These are phyloP conservation scores for Lepidocolaptes lacrymiger DNA, from an alignment of 2,797 vertebrate genomes.

Conservation along the genomic window DNA sequence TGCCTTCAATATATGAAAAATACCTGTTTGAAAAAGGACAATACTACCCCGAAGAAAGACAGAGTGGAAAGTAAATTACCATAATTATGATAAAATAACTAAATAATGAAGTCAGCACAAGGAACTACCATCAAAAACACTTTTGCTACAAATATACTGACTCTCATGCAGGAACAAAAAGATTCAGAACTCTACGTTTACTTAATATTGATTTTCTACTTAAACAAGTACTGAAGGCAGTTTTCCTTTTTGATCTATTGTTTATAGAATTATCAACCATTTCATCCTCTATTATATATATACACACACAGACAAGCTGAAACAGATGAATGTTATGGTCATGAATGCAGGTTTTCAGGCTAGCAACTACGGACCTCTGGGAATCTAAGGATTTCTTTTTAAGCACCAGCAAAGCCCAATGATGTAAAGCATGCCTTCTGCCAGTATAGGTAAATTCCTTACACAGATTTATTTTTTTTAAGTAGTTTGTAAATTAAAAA, in stretches of 20 bases:
- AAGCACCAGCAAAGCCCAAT: background rate
- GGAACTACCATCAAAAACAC: background rate
- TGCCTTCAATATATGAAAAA: background rate
- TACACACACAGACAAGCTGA: background rate
- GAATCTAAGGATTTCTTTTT: background rate
- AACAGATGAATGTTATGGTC: background rate
- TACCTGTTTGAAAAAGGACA: background rate
- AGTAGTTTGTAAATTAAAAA: background rate
- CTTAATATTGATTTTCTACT: background rate
- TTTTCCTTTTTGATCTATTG: background rate
- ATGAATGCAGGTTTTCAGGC: background rate
- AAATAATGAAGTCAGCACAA: background rate
- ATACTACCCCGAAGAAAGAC: background rate
- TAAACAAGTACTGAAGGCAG: background rate
- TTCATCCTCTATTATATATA: background rate
- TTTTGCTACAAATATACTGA: background rate
- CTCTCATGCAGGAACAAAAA: background rate
- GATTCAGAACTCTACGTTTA: background rate
- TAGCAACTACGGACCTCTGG: background rate
- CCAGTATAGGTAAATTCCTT: background rate
- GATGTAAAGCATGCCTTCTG: background rate
- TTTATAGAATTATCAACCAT: background rate
- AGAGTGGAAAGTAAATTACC: background rate
- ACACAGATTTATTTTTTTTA: background rate
- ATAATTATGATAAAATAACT: background rate